Evolutionary conservation across 2,888 invertebrate species (phyloP).

Genomic region (Diaprepes abbreviatus): DNA sequence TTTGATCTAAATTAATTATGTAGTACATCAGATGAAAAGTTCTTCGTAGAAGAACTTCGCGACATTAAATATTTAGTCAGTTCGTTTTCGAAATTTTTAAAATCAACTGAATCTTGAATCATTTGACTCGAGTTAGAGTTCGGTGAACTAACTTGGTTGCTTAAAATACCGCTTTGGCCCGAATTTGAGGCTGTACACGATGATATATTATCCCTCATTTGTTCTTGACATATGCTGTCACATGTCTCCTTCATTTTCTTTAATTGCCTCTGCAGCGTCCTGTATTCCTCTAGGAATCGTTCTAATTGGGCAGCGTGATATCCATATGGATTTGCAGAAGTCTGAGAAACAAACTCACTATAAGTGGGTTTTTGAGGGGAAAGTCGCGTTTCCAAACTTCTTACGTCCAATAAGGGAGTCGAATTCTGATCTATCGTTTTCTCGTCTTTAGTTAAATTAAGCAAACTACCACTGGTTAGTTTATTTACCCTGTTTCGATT

Average conservation of each 20-base stretch:
- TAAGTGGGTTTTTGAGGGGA: constrained; percentile 54
- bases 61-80: constrained; percentile 64
- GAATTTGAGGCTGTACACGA: constrained; percentile 52
- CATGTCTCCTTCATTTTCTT: constrained; percentile 86
- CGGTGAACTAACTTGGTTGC: constrained; percentile 65
- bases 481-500: constrained; percentile 66
- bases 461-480: constrained; percentile 79
- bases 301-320: constrained; percentile 86
- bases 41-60: constrained; percentile 57
- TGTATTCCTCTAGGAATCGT: constrained; percentile 84
- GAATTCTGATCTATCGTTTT: constrained; percentile 66
- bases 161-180: constrained; percentile 23
- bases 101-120: constrained; percentile 58
- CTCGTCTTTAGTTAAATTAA: constrained; percentile 75
- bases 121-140: constrained; percentile 59
- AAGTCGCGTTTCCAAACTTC: constrained; percentile 69
- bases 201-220: constrained; percentile 51
- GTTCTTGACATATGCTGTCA: constrained; percentile 73
- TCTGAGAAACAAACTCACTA: constrained; percentile 53
- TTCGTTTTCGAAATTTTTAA: constrained; percentile 72
- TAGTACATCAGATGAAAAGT: constrained; percentile 52
- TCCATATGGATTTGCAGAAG: constrained; percentile 73
- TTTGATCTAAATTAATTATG: constrained; percentile 12
- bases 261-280: constrained; percentile 81
- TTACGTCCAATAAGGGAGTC: constrained; percentile 75